Percentiles rank a stretch among this genome's conserved stretches.
phyloP scores from a whole-genome alignment of 2,797 vertebrate genomes.

The Crenuchus spilurus region DNA sequence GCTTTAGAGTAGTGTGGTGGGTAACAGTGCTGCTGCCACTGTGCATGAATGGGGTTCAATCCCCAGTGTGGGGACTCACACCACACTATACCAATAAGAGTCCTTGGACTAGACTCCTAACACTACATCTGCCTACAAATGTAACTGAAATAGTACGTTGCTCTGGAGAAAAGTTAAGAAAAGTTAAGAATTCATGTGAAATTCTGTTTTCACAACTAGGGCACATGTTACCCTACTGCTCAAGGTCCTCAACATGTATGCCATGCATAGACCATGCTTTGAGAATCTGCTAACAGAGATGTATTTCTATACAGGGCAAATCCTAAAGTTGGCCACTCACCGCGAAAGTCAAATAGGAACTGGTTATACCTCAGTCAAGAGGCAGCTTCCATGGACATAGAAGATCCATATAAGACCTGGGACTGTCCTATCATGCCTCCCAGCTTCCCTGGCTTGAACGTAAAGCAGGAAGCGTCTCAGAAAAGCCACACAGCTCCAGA shows the following conservation, averaged over 20 bases:
- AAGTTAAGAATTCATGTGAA: constrained; percentile 66
- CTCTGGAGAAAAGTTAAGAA: too few species aligned
- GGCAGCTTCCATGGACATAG: constrained; percentile 75
- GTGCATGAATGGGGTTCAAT: too few species aligned
- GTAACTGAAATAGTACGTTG: too few species aligned
- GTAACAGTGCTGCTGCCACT: too few species aligned
- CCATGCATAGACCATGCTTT: constrained; percentile 60
- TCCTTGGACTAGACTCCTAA: too few species aligned
- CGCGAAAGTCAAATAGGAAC: constrained; percentile 68
- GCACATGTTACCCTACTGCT: constrained; percentile 80
- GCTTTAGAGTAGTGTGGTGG: too few species aligned
- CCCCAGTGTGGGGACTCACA: too few species aligned
- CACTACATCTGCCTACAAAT: too few species aligned
- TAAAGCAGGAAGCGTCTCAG: constrained; percentile 78
- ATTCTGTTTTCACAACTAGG: constrained; percentile 82
- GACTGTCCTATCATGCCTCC: constrained; percentile 81
- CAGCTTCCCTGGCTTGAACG: constrained; percentile 77
- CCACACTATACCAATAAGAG: too few species aligned
- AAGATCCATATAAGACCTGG: constrained; percentile 78
- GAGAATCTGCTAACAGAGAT: constrained; percentile 46
- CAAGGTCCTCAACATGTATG: constrained; percentile 74
- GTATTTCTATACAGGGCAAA: constrained; percentile 47
- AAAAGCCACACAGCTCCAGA: constrained; percentile 94
- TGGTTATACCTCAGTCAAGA: constrained; percentile 84
- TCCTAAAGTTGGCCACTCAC: constrained; percentile 40